Conservation (phyloP, 2,113 vertebrate genomes). For the Romanogobio albipinnatus region DNA sequence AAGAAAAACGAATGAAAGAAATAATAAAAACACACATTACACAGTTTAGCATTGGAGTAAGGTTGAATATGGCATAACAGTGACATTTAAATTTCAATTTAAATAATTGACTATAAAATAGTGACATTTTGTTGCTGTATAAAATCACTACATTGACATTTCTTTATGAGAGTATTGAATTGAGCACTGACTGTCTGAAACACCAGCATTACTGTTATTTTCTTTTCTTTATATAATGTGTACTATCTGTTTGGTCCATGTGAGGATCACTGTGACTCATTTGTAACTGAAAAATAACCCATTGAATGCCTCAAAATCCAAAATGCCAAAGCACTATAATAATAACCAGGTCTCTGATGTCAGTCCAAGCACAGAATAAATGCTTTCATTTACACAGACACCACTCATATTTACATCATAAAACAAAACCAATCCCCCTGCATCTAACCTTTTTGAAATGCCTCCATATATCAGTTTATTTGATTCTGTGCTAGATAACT, state of each 20-base stretch:
- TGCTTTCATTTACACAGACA: constrained; percentile 16
- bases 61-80: neutral
- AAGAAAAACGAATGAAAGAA: too few species aligned
- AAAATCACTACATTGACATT: neutral
- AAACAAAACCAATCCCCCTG: neutral
- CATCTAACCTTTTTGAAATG: neutral
- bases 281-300: constrained; percentile 31
- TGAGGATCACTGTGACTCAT: neutral
- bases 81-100: neutral
- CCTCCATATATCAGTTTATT: neutral
- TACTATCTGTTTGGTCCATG: neutral
- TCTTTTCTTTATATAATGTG: neutral
- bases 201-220: neutral
- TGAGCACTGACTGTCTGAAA: neutral
- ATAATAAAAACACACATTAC: too few species aligned
- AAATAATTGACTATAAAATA: neutral
- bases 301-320: neutral
- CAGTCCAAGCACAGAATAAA: neutral
- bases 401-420: constrained; percentile 14
- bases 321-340: constrained; percentile 8
- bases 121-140: too few species aligned
- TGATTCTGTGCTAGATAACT: neutral
- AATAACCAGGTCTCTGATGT: constrained; percentile 7
- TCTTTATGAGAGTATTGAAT: neutral
- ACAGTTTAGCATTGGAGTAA: too few species aligned